Base-by-base conservation (phyloP, 1,140 invertebrate species). In the Solenopsis fugax region DNA sequence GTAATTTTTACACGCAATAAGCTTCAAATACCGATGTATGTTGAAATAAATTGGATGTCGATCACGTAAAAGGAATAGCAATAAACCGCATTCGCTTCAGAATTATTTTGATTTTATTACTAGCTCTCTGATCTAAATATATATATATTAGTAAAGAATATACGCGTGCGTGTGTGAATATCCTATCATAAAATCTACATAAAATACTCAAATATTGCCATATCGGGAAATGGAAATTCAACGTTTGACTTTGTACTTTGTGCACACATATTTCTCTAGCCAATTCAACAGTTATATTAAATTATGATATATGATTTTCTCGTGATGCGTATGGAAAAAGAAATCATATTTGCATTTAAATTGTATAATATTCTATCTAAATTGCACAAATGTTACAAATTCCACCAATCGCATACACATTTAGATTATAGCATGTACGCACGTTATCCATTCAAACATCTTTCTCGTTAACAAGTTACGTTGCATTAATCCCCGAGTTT, bases 141-240 rank as follows among this genome's bases (percentile, higher is more conserved):
- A 69, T 16, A n/a, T 72, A 41, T 45, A 48, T 7, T 69, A 2
- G 6, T 48, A 50, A 67, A 67, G 12, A 45, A 67, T 0, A 0
- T 4, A 45, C 5, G 4, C 4, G 7, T 13, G 21, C 37, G 13
- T 69, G 2, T 48, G 4, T 5, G 1, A 24, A 7, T 45, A 56
- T 41, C 18, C 41, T 64, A 13, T 78, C 41, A 12, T 48, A 45
- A 72, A 72, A 72, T 72, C 52, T 78, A 34, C 9, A 21, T 60
- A 82, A 73, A 73, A 60, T 73, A 48, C 5, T 60, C 24, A 37
- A 5, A 48, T 50, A 60, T 73, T 24, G 41, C 67, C 41, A 62
- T 84, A 84, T 84, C 18, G 69, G 41, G 45, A 82, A 82, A 82
- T 82, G 52, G 67, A 73, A 84, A 84, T 60, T 29, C 16, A n/a